phyloP scores from a whole-genome alignment of 2,113 vertebrate species.

The Microtus pennsylvanicus region DNA sequence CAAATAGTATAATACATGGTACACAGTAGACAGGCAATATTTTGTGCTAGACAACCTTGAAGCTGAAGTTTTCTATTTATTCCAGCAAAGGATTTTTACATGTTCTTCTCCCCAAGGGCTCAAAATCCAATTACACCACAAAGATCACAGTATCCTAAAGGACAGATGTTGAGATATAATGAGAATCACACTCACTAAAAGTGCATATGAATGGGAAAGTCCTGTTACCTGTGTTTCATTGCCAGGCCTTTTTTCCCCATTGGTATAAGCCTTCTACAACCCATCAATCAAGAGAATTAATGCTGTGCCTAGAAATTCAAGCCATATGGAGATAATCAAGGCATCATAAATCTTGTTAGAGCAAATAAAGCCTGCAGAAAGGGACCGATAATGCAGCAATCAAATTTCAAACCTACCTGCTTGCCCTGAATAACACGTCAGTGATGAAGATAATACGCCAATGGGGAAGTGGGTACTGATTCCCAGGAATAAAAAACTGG shows the following conservation, averaged over 20 bases:
- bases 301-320: slow-evolving; percentile 45
- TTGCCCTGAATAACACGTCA: slow-evolving; percentile 1
- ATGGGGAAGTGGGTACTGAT: not conserved
- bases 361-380: slow-evolving; percentile 60
- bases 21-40: not conserved
- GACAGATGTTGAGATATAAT: slow-evolving; percentile 36
- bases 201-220: not conserved
- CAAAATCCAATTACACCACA: slow-evolving; percentile 60
- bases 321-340: slow-evolving; percentile 66
- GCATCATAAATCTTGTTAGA: slow-evolving; percentile 61
- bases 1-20: not conserved
- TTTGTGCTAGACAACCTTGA: slow-evolving; percentile 18
- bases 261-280: slow-evolving; percentile 13
- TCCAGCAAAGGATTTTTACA: not conserved
- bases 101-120: slow-evolving; percentile 46
- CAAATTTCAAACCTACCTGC: slow-evolving; percentile 53
- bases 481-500: not conserved
- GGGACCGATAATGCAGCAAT: slow-evolving; percentile 11
- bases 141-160: slow-evolving; percentile 53
- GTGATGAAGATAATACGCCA: not conserved
- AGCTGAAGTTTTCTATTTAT: not conserved
- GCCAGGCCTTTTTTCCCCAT: slow-evolving; percentile 8
- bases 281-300: slow-evolving; percentile 73
- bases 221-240: slow-evolving; percentile 37
- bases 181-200: slow-evolving; percentile 46